These are phyloP conservation scores for Hylaeus anthracinus DNA, from an alignment of 1,140 invertebrate genomes.

Conservation along the genomic window DNA sequence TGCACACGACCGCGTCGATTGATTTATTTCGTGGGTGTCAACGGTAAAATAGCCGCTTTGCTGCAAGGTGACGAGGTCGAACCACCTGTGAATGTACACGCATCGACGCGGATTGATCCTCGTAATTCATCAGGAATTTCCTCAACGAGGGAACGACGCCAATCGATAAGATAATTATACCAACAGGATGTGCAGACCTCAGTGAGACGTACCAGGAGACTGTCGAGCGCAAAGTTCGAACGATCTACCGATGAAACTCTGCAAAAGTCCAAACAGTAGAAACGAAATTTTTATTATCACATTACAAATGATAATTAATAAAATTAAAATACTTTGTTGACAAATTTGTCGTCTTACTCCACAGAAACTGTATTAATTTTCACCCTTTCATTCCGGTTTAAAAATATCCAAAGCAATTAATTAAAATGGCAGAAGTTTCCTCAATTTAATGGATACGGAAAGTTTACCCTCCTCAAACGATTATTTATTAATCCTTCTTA, in stretches of 20 bases:
- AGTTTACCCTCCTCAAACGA: too few species aligned
- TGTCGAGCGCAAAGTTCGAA: slow-evolving; percentile 40
- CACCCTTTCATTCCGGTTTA: too few species aligned
- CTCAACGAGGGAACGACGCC: neutral
- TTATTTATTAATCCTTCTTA: too few species aligned
- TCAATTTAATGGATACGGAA: too few species aligned
- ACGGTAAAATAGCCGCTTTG: slow-evolving; percentile 17
- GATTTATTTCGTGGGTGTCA: slow-evolving; percentile 37
- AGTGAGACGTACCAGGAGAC: neutral
- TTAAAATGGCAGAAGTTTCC: too few species aligned
- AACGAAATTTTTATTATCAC: too few species aligned
- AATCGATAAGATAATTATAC: slow-evolving; percentile 54
- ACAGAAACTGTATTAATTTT: too few species aligned
- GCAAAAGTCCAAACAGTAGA: neutral
- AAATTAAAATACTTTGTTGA: too few species aligned
- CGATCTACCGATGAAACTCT: slow-evolving; percentile 13
- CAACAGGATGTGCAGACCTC: slow-evolving; percentile 36
- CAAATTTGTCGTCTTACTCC: too few species aligned
- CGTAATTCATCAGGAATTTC: slow-evolving; percentile 42
- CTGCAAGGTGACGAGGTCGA: slow-evolving; percentile 18
- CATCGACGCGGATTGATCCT: slow-evolving; percentile 1
- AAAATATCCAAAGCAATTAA: too few species aligned
- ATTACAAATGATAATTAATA: too few species aligned
- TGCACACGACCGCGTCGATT: slow-evolving; percentile 28
- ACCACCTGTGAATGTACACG: slow-evolving; percentile 22